Evolutionary conservation across 2,797 vertebrate genomes (phyloP), one percentile per base, ranked within the genome.

Genomic region (Neosilurus hyrtlii): DNA sequence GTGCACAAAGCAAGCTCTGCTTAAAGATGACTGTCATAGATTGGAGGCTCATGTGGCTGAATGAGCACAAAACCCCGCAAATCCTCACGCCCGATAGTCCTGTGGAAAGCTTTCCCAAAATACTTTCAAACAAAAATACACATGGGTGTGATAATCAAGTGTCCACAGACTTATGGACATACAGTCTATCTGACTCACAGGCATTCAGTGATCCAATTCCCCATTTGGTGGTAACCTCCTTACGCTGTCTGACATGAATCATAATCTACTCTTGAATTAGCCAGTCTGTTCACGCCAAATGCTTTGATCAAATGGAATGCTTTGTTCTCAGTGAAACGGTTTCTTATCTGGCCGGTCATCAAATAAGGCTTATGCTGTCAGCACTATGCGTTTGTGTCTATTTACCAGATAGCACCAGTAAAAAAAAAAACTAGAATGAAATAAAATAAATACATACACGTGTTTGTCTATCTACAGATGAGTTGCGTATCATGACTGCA

Each of bases 271-370:
- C 78, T 56, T 79, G 26, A 65, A 54, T 65, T 30, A 51, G 51
- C 16, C 30, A n/a, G 59, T 78, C 59, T 78, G 57, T 63, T 63
- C 75, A 49, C 75, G 62, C 22, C 57, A 43, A 79, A 70, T 76
- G 65, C 84, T 75, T 62, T 67, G 63, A 68, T 59, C 81, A 72
- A 49, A 66, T 61, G 57, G 22, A 77, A 77, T n/a, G 37, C 75
- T 78, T 76, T 76, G 30, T 37, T 59, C 75, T 63, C 59, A 79
- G 24, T 54, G 54, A 52, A 66, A 12, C 16, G n/a, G 52, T 56
- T 74, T 56, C 11, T 56, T 12, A 56, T 22, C 18, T 63, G 75
- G 12, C 59, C 62, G 75, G n/a, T 15, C 1, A 1, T 51, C 24
- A 66, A 20, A 54, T 54, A 67, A 30, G 49, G 9, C 59, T 65